Percentiles rank a stretch among this genome's conserved stretches.
Evolutionary conservation across 2,888 invertebrate species (phyloP).

Genomic region (Macrosiphum euphorbiae): DNA sequence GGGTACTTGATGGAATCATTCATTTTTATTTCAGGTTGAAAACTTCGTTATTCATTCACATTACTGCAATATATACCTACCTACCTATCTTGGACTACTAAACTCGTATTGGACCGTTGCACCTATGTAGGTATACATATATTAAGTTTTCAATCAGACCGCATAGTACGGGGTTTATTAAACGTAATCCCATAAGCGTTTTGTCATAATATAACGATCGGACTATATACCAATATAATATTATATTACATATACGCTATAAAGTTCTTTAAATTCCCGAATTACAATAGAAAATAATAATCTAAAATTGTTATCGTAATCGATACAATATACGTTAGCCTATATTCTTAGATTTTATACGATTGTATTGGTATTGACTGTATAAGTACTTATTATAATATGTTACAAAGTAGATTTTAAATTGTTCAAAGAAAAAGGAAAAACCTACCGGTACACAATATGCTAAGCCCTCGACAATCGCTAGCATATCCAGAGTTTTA

Average conservation of each 20-base stretch:
- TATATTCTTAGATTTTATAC: background rate
- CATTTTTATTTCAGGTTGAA: background rate
- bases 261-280: background rate
- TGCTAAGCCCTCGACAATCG: too few relatives aligned
- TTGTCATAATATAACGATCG: background rate
- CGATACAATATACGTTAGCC: background rate
- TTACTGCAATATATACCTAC: background rate
- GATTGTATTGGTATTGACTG: background rate
- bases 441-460: background rate
- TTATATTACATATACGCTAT: background rate
- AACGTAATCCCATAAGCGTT: background rate
- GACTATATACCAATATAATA: background rate
- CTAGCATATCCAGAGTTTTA: background rate
- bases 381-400: background rate
- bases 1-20: background rate
- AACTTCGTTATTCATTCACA: background rate
- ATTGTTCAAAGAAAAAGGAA: background rate
- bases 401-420: background rate
- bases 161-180: background rate
- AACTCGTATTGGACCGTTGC: background rate
- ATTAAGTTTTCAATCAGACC: background rate
- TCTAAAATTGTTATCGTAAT: background rate
- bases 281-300: background rate
- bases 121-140: background rate
- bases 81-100: background rate